These are phyloP conservation scores for Amniataba percoides DNA, from an alignment of 2,797 vertebrate genomes.

Conservation along the genomic window DNA sequence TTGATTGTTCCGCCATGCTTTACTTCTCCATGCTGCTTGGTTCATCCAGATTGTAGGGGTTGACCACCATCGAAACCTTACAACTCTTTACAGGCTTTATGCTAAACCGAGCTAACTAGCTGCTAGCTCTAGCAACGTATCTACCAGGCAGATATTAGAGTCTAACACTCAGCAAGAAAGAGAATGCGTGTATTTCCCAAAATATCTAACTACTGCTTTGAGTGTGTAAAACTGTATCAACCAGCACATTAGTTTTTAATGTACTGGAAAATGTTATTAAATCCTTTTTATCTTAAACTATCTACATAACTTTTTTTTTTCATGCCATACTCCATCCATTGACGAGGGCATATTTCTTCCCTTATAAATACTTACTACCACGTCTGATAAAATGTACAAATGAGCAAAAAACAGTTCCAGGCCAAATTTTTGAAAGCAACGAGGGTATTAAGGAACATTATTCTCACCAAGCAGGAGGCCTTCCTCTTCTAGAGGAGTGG, in stretches of 20 bases:
- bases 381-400: slow-evolving; percentile 20
- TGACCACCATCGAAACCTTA: too few species aligned
- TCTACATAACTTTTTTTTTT: neutral
- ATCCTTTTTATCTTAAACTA: slow-evolving; percentile 1
- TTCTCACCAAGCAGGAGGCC: slow-evolving; percentile 51
- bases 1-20: too few species aligned
- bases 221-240: too few species aligned
- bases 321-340: neutral
- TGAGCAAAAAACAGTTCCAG: slow-evolving; percentile 13
- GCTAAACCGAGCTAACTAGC: neutral
- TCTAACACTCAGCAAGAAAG: neutral
- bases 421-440: slow-evolving; percentile 22
- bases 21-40: too few species aligned
- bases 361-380: slow-evolving; percentile 7
- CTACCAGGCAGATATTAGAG: neutral
- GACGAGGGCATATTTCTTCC: neutral
- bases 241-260: neutral
- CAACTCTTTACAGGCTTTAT: neutral
- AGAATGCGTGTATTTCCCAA: neutral
- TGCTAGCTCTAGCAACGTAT: neutral
- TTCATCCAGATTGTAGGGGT: too few species aligned
- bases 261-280: neutral
- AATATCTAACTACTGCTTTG: neutral
- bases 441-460: slow-evolving; percentile 49
- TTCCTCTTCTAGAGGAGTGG: slow-evolving; percentile 41